phyloP scores from a whole-genome alignment of 2,113 vertebrate genomes.

The Eurypyga helias region DNA sequence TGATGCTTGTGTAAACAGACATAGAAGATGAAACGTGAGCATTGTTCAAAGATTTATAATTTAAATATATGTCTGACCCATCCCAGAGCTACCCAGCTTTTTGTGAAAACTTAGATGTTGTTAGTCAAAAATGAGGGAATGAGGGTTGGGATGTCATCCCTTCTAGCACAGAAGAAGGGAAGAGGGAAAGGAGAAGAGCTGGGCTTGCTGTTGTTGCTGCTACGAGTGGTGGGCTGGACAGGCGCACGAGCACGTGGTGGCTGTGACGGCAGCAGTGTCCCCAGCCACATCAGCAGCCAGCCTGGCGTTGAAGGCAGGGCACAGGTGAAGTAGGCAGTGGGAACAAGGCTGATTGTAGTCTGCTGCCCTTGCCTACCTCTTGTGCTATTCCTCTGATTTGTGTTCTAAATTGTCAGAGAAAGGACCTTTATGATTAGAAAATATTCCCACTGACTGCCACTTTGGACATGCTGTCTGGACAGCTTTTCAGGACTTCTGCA shows the following conservation, averaged over 20 bases:
- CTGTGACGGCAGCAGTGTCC: neutral
- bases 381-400: neutral
- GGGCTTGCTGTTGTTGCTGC: neutral
- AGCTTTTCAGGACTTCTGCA: neutral
- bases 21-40: neutral
- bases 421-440: neutral
- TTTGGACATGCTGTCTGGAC: neutral
- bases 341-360: neutral
- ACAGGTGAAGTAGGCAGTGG: too few species aligned
- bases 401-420: neutral
- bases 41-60: neutral
- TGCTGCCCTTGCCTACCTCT: neutral
- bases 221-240: neutral
- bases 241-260: rapidly evolving
- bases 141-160: neutral
- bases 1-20: neutral
- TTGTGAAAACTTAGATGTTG: neutral
- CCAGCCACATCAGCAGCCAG: neutral
- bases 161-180: neutral
- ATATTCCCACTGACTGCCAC: neutral
- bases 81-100: neutral
- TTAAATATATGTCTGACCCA: neutral
- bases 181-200: neutral
- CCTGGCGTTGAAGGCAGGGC: neutral
- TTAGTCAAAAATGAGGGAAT: neutral